These are phyloP conservation scores for Sphenopsis melanotis DNA, from an alignment of 2,797 vertebrate species.

Conservation along the genomic window DNA sequence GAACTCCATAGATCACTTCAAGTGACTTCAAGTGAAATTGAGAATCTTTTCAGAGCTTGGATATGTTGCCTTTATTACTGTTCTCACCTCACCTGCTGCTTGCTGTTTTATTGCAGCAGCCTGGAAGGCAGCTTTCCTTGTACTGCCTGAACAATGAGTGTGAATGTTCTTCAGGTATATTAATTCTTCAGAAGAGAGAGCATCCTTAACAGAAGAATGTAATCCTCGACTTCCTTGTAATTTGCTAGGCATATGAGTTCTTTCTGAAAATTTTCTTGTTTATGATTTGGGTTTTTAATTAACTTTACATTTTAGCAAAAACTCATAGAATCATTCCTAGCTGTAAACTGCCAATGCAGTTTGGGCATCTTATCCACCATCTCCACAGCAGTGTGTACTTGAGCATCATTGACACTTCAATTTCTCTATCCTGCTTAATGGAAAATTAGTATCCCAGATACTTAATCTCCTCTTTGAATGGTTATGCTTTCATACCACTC, in stretches of 20 bases:
- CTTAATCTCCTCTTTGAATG: background rate
- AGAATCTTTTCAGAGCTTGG: background rate
- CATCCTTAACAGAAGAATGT: background rate
- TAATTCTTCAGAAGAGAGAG: background rate
- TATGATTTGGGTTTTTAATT: background rate
- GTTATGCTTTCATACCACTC: background rate
- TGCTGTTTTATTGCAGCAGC: background rate
- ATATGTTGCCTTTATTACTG: background rate
- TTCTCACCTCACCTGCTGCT: background rate
- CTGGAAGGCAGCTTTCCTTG: background rate
- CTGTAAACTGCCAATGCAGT: background rate
- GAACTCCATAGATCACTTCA: background rate
- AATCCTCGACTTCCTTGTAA: background rate
- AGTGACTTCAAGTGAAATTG: background rate
- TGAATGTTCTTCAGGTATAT: background rate
- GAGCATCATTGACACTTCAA: background rate
- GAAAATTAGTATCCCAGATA: background rate
- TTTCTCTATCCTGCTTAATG: background rate
- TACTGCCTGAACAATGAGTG: background rate
- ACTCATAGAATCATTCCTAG: background rate
- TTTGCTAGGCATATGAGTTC: background rate
- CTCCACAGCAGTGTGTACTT: background rate
- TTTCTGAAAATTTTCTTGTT: background rate
- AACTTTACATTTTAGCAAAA: background rate
- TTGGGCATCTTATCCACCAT: background rate